These are phyloP conservation scores for Xiphophorus birchmanni DNA, from an alignment of 2,797 vertebrate genomes.

Conservation along the genomic window DNA sequence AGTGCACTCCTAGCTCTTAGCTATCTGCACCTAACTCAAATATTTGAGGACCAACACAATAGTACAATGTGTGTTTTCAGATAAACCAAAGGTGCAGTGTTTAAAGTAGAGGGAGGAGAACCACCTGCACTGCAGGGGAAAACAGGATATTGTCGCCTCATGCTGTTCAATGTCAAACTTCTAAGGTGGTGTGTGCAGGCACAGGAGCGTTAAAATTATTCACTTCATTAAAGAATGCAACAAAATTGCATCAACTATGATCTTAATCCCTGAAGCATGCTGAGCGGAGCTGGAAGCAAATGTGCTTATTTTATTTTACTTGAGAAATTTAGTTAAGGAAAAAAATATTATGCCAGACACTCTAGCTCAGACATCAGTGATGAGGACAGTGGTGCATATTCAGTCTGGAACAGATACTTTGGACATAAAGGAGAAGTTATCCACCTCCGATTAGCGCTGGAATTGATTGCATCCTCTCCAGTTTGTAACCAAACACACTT, in stretches of 20 bases:
- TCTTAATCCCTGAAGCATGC: constrained; percentile 17
- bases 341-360: background rate
- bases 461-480: constrained; percentile 18
- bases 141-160: constrained; percentile 41
- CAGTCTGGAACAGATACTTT: constrained; percentile 11
- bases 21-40: constrained; percentile 74
- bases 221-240: constrained; percentile 6
- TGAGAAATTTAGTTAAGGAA: constrained; percentile 7
- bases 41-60: constrained; percentile 69
- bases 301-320: constrained; percentile 5
- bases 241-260: constrained; percentile 9
- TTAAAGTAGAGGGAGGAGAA: constrained; percentile 35
- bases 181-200: constrained; percentile 13
- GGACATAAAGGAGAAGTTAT: constrained; percentile 43
- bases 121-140: background rate
- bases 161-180: constrained; percentile 27
- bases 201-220: constrained; percentile 19
- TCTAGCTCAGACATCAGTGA: background rate
- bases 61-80: constrained; percentile 51
- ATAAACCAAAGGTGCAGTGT: constrained; percentile 31
- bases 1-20: constrained; percentile 22
- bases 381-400: constrained; percentile 1
- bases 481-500: background rate
- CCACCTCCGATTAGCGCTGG: constrained; percentile 39
- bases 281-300: constrained; percentile 21